Percentiles rank a stretch among this genome's conserved stretches.
Evolutionary conservation across 2,888 invertebrate genomes (phyloP).

Genomic region (Panzeria rudis): DNA sequence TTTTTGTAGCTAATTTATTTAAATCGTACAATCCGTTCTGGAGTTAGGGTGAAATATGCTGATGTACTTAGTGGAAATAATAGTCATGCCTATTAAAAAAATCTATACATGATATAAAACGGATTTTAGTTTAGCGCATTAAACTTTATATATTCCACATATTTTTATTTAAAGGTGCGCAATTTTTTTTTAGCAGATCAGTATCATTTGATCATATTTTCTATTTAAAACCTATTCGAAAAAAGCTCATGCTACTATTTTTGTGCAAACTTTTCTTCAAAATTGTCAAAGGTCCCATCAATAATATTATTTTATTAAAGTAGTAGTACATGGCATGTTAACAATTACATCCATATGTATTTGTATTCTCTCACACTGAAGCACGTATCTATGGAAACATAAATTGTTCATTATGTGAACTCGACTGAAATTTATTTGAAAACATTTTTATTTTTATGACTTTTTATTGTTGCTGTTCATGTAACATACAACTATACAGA

Average conservation of each 20-base stretch:
- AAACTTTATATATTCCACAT: too few species aligned
- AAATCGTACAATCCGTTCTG: too few species aligned
- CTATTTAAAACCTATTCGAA: neutral
- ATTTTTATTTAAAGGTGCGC: too few species aligned
- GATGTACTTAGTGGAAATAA: too few species aligned
- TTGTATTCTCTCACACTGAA: neutral
- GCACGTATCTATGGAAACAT: conserved; percentile 10
- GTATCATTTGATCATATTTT: neutral
- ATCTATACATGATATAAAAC: too few species aligned
- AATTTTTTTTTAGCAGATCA: too few species aligned
- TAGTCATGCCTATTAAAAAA: too few species aligned
- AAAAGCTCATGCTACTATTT: neutral
- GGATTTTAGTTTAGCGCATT: too few species aligned
- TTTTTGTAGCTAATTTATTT: too few species aligned
- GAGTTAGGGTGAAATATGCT: too few species aligned
- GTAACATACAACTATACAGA: neutral
- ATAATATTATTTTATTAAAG: conserved; percentile 14
- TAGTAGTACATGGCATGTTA: neutral
- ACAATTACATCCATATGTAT: neutral
- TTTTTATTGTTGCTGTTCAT: conserved; percentile 23
- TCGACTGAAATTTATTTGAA: conserved; percentile 32
- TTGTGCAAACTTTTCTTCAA: neutral
- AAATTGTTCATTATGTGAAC: conserved; percentile 35
- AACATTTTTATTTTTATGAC: conserved; percentile 25
- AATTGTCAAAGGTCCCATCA: neutral